phyloP scores from a whole-genome alignment of 2,888 invertebrate species.

The Endotricha flammealis region DNA sequence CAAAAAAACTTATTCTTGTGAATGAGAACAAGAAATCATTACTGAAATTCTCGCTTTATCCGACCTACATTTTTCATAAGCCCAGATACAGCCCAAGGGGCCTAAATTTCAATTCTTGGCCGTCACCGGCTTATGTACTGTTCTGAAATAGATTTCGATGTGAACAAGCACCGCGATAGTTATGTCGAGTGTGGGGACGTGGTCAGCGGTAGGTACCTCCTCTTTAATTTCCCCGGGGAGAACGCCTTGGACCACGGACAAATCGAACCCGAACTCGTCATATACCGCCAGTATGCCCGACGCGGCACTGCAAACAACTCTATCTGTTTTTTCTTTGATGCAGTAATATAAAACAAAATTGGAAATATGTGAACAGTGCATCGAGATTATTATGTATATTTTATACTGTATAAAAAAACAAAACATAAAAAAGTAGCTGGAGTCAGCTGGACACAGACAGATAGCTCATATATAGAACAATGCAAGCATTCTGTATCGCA shows the following conservation, averaged over 20 bases:
- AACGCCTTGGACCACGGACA: slow-evolving; percentile 51
- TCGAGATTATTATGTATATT: no score
- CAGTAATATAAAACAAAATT: no score
- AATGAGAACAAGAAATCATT: not conserved
- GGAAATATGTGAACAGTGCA: no score
- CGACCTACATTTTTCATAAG: slow-evolving; percentile 1
- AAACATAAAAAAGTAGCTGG: no score
- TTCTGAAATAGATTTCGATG: slow-evolving; percentile 21
- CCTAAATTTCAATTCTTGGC: slow-evolving; percentile 18
- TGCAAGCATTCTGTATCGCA: no score
- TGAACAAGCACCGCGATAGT: slow-evolving; percentile 10
- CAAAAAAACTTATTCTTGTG: no score
- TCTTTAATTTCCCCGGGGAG: slow-evolving; percentile 71
- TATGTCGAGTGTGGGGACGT: slow-evolving; percentile 39
- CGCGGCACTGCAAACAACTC: slow-evolving; percentile 50
- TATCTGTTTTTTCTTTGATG: no score
- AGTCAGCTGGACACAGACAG: no score
- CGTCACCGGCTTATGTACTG: slow-evolving; percentile 17
- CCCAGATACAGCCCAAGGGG: slow-evolving; percentile 4
- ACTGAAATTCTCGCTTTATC: not conserved
- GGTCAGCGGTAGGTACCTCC: slow-evolving; percentile 62
- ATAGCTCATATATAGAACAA: no score
- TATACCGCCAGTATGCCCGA: slow-evolving; percentile 33
- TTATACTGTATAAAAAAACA: no score
- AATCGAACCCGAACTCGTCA: slow-evolving; percentile 65